Evolutionary conservation across 1,140 invertebrate genomes (phyloP).

Genomic region (Copidosoma floridanum): DNA sequence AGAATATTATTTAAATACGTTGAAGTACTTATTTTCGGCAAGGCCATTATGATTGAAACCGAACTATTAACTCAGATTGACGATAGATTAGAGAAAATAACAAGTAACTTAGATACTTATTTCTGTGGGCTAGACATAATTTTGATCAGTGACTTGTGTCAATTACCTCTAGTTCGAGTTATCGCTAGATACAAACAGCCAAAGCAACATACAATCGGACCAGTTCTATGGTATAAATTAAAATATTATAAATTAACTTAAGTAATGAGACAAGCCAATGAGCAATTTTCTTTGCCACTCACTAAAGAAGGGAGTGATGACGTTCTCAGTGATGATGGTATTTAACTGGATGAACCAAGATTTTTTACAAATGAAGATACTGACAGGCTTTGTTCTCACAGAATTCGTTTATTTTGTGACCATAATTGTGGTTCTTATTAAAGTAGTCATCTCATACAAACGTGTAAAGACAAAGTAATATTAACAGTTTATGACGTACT

Average conservation of each 20-base stretch:
- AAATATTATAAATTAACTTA: slow-evolving; percentile 33
- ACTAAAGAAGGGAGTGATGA: slow-evolving; percentile 39
- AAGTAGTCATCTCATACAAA: slow-evolving; percentile 27
- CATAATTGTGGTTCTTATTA: slow-evolving; percentile 27
- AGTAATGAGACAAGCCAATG: slow-evolving; percentile 35
- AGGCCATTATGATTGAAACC: slow-evolving; percentile 43
- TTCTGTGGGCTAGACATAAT: slow-evolving; percentile 32
- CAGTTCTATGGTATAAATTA: slow-evolving; percentile 23
- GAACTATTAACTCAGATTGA: slow-evolving; percentile 34
- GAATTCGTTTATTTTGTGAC: slow-evolving; percentile 28
- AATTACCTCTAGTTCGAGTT: slow-evolving; percentile 30
- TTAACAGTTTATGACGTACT: not conserved
- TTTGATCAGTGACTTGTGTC: slow-evolving; percentile 31
- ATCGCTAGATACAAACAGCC: slow-evolving; percentile 21
- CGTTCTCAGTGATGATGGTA: too few relatives aligned
- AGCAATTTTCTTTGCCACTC: slow-evolving; percentile 35
- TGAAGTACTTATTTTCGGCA: slow-evolving; percentile 41
- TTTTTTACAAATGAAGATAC: too few relatives aligned
- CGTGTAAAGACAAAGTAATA: slow-evolving; percentile 27
- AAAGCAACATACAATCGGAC: slow-evolving; percentile 13
- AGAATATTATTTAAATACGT: slow-evolving; percentile 1
- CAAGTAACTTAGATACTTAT: slow-evolving; percentile 16
- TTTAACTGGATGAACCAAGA: too few relatives aligned
- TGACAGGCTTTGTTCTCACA: too few relatives aligned
- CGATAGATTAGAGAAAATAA: slow-evolving; percentile 38